Conservation (phyloP, 2,888 invertebrate species). For the Congeria kusceri region DNA sequence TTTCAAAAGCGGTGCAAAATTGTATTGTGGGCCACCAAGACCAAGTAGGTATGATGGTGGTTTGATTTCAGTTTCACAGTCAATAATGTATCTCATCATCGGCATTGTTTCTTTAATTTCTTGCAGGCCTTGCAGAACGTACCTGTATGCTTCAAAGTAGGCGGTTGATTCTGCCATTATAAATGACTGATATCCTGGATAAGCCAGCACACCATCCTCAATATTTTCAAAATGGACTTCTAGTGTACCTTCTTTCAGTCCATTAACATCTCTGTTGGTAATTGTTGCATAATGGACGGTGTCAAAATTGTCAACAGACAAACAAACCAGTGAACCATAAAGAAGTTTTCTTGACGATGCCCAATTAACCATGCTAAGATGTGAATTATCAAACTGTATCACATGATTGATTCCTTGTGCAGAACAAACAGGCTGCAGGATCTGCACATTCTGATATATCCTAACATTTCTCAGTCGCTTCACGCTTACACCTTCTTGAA, state of each 20-base stretch:
- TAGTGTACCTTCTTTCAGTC: constrained; percentile 72
- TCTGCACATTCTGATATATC: constrained; percentile 77
- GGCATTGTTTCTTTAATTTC: constrained; percentile 85
- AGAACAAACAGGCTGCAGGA: constrained; percentile 70
- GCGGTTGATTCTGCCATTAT: constrained; percentile 92
- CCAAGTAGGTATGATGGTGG: constrained; percentile 65
- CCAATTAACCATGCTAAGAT: constrained; percentile 79
- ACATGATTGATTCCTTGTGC: constrained; percentile 70
- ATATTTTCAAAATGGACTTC: constrained; percentile 69
- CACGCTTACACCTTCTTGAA: constrained; percentile 1
- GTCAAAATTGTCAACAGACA: constrained; percentile 90
- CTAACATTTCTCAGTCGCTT: constrained; percentile 67
- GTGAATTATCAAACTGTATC: constrained; percentile 67
- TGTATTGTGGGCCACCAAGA: constrained; percentile 36
- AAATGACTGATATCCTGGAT: constrained; percentile 60
- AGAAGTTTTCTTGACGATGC: constrained; percentile 88
- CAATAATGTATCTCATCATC: constrained; percentile 71
- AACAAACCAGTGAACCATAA: constrained; percentile 90
- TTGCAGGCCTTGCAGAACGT: constrained; percentile 90
- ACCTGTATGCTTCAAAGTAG: constrained; percentile 93
- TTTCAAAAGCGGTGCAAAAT: constrained; percentile 29
- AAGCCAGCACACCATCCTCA: constrained; percentile 29
- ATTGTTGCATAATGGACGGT: constrained; percentile 90
- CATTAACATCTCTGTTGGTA: constrained; percentile 68
- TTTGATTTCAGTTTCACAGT: constrained; percentile 64